phyloP scores from a whole-genome alignment of 92 coral and sea anemone species.

The Actinostola sp. region DNA sequence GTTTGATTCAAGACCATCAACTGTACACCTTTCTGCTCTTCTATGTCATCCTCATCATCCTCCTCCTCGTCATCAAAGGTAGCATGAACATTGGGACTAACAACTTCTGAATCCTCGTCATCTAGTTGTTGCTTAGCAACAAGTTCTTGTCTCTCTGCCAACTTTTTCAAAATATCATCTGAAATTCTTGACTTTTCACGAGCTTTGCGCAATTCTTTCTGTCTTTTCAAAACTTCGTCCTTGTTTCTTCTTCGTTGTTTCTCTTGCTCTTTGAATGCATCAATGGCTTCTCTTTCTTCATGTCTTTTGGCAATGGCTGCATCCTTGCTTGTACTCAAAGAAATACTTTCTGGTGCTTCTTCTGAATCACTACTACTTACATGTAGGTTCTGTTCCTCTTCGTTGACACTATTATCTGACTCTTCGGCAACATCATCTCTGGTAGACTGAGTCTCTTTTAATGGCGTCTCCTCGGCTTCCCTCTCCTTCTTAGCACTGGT shows the following conservation, averaged over 20 bases:
- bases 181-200: slow-evolving; percentile 77
- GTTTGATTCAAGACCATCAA: slow-evolving; percentile 72
- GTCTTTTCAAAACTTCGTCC: slow-evolving; percentile 63
- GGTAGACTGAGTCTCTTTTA: not conserved
- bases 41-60: slow-evolving; percentile 34
- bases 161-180: slow-evolving; percentile 68
- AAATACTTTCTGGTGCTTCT: slow-evolving; percentile 81
- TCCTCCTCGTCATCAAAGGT: slow-evolving; percentile 67
- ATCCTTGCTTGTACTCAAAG: slow-evolving; percentile 81
- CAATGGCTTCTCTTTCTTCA: slow-evolving; percentile 60
- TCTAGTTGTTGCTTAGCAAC: slow-evolving; percentile 25
- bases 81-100: slow-evolving; percentile 18
- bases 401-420: not conserved
- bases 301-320: slow-evolving; percentile 56
- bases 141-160: slow-evolving; percentile 65
- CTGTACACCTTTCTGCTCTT: slow-evolving; percentile 39
- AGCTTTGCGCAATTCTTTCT: slow-evolving; percentile 58
- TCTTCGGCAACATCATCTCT: not conserved
- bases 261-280: slow-evolving; percentile 49
- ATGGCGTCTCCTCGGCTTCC: not conserved
- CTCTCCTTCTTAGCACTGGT: not conserved
- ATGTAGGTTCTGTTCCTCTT: not conserved
- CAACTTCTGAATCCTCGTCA: slow-evolving; percentile 10
- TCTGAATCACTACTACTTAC: slow-evolving; percentile 27
- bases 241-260: slow-evolving; percentile 74